A percentile compares a stretch with the other conserved stretches of the same genome.
phyloP scores from a whole-genome alignment of 2,113 vertebrate species.

The Cairina moschata region DNA sequence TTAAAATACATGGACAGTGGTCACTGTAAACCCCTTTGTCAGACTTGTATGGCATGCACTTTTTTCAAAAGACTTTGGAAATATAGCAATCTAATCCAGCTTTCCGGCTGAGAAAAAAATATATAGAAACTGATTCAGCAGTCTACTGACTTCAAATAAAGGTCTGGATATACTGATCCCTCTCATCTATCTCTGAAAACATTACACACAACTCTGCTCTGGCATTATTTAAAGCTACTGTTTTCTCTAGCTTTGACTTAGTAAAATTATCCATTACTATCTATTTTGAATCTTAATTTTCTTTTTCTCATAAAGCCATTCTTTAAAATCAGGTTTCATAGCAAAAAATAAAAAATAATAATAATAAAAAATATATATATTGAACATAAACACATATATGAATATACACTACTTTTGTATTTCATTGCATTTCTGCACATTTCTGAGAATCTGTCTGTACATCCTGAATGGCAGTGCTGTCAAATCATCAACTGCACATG shows the following conservation, averaged over 20 bases:
- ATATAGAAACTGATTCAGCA: constrained; percentile 1
- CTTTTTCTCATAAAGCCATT: not conserved
- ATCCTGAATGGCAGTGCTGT: not conserved
- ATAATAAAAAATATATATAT: not conserved
- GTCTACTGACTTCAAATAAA: not conserved
- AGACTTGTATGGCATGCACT: not conserved
- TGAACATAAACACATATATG: not conserved
- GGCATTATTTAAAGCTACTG: not conserved
- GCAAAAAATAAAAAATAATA: accelerated
- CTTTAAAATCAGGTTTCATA: not conserved
- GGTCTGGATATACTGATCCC: not conserved
- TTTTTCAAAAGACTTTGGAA: not conserved
- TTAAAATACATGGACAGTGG: constrained; percentile 16
- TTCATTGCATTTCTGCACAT: not conserved
- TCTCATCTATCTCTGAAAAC: not conserved
- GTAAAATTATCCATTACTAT: not conserved
- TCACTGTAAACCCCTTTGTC: not conserved
- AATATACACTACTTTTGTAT: not conserved
- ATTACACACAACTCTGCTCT: not conserved
- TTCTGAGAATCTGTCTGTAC: not conserved
- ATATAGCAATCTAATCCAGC: not conserved
- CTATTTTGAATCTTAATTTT: not conserved
- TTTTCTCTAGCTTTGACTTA: not conserved
- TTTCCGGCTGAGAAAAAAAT: constrained; percentile 21
- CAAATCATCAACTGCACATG: not conserved